Evolutionary conservation across 2,888 invertebrate species (phyloP), one percentile per base, ranked within the genome.

Genomic region (Phlogophora meticulosa): DNA sequence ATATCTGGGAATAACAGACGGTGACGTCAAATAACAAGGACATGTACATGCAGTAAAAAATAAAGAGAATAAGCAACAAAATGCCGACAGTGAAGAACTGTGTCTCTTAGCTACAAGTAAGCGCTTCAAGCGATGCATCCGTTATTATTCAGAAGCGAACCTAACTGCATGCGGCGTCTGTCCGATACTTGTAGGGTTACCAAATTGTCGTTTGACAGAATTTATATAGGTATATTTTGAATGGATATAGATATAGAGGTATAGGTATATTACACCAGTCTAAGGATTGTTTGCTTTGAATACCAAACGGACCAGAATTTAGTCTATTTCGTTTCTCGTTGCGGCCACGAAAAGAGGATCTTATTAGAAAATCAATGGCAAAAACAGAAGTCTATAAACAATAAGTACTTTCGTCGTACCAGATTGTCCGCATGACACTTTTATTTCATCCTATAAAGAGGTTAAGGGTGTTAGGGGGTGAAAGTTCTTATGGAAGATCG

Each of bases 71-170:
- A 51, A 55, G 17, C 7, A 43, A 60, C 40, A 45, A 53, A 51
- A 70, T 22, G 43, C 17, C 28, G 61, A 70, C 71, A 57, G 53
- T 49, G 46, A 63, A 57, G 46, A 49, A 63, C 61, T 43, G 56
- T 56, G 46, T 56, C 34, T 66, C 40, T n/a, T n/a, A 22, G 43
- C 20, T 49, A 43, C 20, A 58, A 76, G 55, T 36, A 48, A 57
- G 61, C 57, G 60, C 43, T 66, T 66, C 66, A 49, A 55, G 57
- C 74, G 49, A 72, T 72, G 48, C 66, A 57, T 66, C 59, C 73
- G 67, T 66, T 60, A 73, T 73, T 78, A 78, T 76, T 73, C 43
- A 68, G 42, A 40, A 56, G 58, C 68, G 58, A 73, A 49, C 73
- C 62, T 58, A 78, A 56, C 49, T 57, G 51, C 63, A 40, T 43